Percentiles rank a stretch among this genome's conserved stretches.
Evolutionary conservation across 1,140 invertebrate species (phyloP).

Genomic region (Macrostomum lignano): DNA sequence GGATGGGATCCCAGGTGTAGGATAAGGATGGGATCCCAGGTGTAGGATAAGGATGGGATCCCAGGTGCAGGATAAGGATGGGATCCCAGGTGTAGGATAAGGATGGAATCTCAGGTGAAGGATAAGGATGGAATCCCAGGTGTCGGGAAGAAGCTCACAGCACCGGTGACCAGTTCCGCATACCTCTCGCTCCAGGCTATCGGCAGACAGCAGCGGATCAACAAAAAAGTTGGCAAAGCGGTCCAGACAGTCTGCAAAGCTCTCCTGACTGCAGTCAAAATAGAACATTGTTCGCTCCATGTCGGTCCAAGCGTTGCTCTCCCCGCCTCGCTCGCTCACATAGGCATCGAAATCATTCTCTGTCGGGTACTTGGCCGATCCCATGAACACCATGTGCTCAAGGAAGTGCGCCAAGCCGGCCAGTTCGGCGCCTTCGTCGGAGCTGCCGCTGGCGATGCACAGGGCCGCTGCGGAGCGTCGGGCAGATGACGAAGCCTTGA

Average conservation of each 20-base stretch:
- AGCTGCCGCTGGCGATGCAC: constrained; percentile 20
- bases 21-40: too few relatives aligned
- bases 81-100: too few relatives aligned
- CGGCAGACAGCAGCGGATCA: constrained; percentile 57
- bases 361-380: constrained; percentile 34
- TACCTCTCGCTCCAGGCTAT: constrained; percentile 59
- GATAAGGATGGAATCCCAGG: too few relatives aligned
- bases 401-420: constrained; percentile 24
- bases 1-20: too few relatives aligned
- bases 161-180: too few relatives aligned
- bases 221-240: constrained; percentile 84
- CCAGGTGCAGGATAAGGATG: too few relatives aligned
- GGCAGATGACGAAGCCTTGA: too few relatives aligned
- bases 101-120: too few relatives aligned
- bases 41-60: too few relatives aligned
- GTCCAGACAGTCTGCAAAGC: constrained; percentile 27
- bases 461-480: constrained; percentile 7
- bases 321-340: constrained; percentile 44
- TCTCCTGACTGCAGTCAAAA: constrained; percentile 51
- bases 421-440: constrained; percentile 19
- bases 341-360: constrained; percentile 54
- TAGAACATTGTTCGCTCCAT: constrained; percentile 55
- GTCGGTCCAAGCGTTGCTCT: constrained; percentile 50
- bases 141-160: too few relatives aligned
- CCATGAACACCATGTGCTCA: constrained; percentile 28